phyloP scores from a whole-genome alignment of 2,888 invertebrate species.

The Cryptocephalus moraei region DNA sequence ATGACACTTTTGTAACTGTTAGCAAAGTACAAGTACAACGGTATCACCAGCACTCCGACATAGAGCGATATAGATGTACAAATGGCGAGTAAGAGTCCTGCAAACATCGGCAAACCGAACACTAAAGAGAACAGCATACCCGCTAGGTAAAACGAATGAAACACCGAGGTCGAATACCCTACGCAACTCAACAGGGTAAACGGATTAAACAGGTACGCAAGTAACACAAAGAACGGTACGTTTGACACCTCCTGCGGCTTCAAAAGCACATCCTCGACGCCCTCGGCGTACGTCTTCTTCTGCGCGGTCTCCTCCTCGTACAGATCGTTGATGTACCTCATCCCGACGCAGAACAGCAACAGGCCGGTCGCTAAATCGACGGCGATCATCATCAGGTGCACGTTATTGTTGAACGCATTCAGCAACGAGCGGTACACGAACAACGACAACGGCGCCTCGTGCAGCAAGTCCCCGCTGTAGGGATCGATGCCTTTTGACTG shows the following conservation, averaged over 20 bases:
- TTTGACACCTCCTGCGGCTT: slow-evolving; percentile 47
- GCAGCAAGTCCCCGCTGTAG: slow-evolving; percentile 82
- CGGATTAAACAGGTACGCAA: slow-evolving; percentile 82
- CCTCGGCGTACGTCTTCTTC: slow-evolving; percentile 46
- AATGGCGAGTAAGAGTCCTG: slow-evolving; percentile 61
- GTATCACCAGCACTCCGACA: slow-evolving; percentile 73
- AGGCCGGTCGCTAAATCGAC: slow-evolving; percentile 70
- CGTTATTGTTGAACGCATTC: slow-evolving; percentile 40
- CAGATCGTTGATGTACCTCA: slow-evolving; percentile 52
- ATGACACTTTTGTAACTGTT: slow-evolving; percentile 43
- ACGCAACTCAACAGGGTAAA: slow-evolving; percentile 79
- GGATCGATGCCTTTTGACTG: slow-evolving; percentile 68
- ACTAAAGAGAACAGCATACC: slow-evolving; percentile 44
- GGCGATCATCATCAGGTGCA: slow-evolving; percentile 58
- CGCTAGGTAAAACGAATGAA: slow-evolving; percentile 76
- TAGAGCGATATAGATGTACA: slow-evolving; percentile 76
- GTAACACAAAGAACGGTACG: slow-evolving; percentile 59
- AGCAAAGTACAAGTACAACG: slow-evolving; percentile 63
- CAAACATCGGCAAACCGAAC: slow-evolving; percentile 46
- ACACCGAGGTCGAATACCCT: slow-evolving; percentile 81
- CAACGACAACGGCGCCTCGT: slow-evolving; percentile 77
- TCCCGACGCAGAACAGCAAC: slow-evolving; percentile 60
- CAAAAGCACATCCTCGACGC: slow-evolving; percentile 45
- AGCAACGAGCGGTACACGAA: slow-evolving; percentile 53
- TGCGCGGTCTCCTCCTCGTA: slow-evolving; percentile 44